Conservation (phyloP, 1,140 invertebrate genomes). For the Caerostris darwini region DNA sequence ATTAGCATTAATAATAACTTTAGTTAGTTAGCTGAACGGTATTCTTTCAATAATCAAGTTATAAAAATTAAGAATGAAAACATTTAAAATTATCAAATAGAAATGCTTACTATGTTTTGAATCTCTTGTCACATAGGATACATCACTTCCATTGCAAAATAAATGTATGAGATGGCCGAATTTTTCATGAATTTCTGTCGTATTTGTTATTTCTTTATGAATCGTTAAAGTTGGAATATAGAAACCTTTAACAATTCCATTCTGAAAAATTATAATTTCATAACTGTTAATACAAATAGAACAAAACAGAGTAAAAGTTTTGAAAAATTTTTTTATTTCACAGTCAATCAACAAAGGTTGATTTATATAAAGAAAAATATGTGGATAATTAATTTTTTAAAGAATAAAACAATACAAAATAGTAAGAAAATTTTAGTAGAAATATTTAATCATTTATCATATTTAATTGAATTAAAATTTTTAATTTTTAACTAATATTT, state of each 20-base stretch:
- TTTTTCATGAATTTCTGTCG: not conserved
- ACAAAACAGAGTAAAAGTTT: not conserved
- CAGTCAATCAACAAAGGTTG: too few species aligned
- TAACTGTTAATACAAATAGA: not conserved
- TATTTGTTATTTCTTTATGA: slow-evolving; percentile 21
- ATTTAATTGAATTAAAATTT: too few species aligned
- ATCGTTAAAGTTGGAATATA: slow-evolving; percentile 68
- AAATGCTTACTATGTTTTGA: slow-evolving; percentile 1
- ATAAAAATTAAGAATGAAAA: too few species aligned
- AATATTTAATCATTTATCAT: too few species aligned
- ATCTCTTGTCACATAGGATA: slow-evolving; percentile 21
- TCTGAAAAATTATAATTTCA: slow-evolving; percentile 1
- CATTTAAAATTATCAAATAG: not conserved
- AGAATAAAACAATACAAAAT: too few species aligned
- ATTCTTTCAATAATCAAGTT: too few species aligned
- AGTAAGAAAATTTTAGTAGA: too few species aligned
- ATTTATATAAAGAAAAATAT: too few species aligned
- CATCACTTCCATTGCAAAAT: slow-evolving; percentile 54
- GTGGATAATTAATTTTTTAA: too few species aligned
- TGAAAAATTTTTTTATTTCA: not conserved
- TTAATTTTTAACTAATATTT: too few species aligned
- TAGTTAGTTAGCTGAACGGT: too few species aligned
- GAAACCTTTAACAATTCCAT: slow-evolving; percentile 56
- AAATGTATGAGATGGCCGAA: slow-evolving; percentile 14
- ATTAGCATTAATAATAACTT: too few species aligned